Evolutionary conservation across 2,888 invertebrate genomes (phyloP), one percentile per base, ranked within the genome.

Genomic region (Rhopalosiphum nymphaeae): DNA sequence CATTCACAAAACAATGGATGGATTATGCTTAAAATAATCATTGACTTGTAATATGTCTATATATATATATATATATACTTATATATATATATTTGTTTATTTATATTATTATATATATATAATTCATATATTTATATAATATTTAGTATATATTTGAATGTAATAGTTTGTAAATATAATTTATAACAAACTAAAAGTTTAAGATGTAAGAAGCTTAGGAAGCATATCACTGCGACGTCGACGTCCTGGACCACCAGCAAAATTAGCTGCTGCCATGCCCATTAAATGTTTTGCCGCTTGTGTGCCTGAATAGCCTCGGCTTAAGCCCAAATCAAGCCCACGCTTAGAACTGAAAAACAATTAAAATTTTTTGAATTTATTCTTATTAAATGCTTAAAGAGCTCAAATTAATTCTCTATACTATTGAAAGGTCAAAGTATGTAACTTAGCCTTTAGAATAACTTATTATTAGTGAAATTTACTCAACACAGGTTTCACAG

Each of bases 221-320:
- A 94, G 94, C 61, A 56, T 78, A 88, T 94, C 94, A 93, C 95
- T 95, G 94, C 98, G 97, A 95, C 98, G 97, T 97, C 98, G 98
- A 96, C 98, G 97, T 95, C 98, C 98, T 1, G 98, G 98, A 25
- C 98, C 98, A 4, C 98, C 98, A 46, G 98, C 98, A 96, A 97
- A 98, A 96, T 98, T 98, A 95, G 98, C 98, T 0, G 98, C 98
- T 86, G 98, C 98, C 92, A 98, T 96, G 9, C 98, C 98, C 97
- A 98, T 98, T 95, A 98, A 97, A 96, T 98, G 98, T 96, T 98
- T 98, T 95, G 98, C 98, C 95, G 98, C 98, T 95, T 98, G 98
- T 56, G 98, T 97, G 0, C 98, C 98, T 87, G 98, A 98, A 96
- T 97, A 98, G 49, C 98, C 98, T 91, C 98, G 97, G 95, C 97